phyloP scores from a whole-genome alignment of 2,113 vertebrate species.

The Andinoacara biseriatus region DNA sequence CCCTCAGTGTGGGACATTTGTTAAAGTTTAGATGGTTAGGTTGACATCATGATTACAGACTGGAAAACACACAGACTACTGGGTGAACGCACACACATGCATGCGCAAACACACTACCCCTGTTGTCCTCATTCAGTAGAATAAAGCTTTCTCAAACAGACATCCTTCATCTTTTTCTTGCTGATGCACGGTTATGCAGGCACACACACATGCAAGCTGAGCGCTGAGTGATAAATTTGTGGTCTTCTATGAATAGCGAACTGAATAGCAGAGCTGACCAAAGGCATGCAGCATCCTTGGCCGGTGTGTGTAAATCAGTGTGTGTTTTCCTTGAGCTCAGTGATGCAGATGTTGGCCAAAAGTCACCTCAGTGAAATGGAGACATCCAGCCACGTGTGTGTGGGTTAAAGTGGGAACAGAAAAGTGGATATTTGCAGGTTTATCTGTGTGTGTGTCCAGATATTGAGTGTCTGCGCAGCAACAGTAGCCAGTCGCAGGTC shows the following conservation, averaged over 20 bases:
- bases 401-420: constrained; percentile 1
- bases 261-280: constrained; percentile 71
- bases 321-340: constrained; percentile 48
- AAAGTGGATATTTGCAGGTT: constrained; percentile 4
- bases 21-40: constrained; percentile 41
- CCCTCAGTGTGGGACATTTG: constrained; percentile 47
- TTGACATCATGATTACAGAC: constrained; percentile 64
- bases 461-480: constrained; percentile 14
- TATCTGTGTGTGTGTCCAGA: neutral
- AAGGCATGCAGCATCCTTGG: constrained; percentile 70
- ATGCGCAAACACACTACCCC: constrained; percentile 12
- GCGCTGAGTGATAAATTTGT: constrained; percentile 72
- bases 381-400: constrained; percentile 41
- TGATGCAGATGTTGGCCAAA: constrained; percentile 52
- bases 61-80: constrained; percentile 8
- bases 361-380: constrained; percentile 46
- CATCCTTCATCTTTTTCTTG: constrained; percentile 19
- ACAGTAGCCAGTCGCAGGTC: constrained; percentile 58
- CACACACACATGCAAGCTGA: constrained; percentile 5
- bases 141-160: neutral
- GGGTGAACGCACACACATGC: constrained; percentile 23
- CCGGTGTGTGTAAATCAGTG: constrained; percentile 4
- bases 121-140: constrained; percentile 2
- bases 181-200: constrained; percentile 24
- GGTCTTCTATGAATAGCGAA: constrained; percentile 76